A percentile compares a stretch with the other conserved stretches of the same genome.
phyloP scores from a whole-genome alignment of 2,113 vertebrate genomes.

The Thalassoma bifasciatum region DNA sequence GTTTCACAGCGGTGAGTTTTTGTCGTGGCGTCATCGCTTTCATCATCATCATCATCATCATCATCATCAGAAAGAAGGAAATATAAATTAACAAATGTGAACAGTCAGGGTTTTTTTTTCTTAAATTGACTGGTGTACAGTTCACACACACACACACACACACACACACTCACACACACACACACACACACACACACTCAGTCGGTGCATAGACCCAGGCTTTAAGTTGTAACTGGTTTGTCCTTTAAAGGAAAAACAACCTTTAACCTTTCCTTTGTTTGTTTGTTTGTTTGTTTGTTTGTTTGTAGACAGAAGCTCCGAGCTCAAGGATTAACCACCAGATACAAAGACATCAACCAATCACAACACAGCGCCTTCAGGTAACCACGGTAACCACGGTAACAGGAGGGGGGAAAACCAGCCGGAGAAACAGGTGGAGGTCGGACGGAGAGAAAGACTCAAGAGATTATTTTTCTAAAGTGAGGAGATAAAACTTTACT shows the following conservation, averaged over 20 bases:
- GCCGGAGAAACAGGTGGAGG: conserved; percentile 25
- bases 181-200: conserved; percentile 46
- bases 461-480: too few relatives aligned
- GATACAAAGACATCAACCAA: conserved; percentile 43
- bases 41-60: conserved; percentile 20
- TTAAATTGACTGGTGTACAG: conserved; percentile 41
- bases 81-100: conserved; percentile 77
- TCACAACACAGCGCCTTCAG: too few relatives aligned
- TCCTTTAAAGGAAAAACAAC: conserved; percentile 60
- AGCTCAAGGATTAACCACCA: conserved; percentile 42
- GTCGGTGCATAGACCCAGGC: conserved; percentile 78
- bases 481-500: too few relatives aligned
- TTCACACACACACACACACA: conserved; percentile 40
- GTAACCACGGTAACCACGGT: conserved; percentile 24
- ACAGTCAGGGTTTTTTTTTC: conserved; percentile 62
- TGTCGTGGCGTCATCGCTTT: conserved; percentile 48
- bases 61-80: conserved; percentile 53
- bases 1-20: conserved; percentile 54
- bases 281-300: too few relatives aligned
- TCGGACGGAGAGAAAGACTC: too few relatives aligned
- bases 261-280: too few relatives aligned
- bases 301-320: conserved; percentile 69
- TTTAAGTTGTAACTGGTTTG: conserved; percentile 62
- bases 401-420: conserved; percentile 14
- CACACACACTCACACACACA: conserved; percentile 21